Base-by-base conservation (phyloP, 2,888 invertebrate species). In the Timema podura region DNA sequence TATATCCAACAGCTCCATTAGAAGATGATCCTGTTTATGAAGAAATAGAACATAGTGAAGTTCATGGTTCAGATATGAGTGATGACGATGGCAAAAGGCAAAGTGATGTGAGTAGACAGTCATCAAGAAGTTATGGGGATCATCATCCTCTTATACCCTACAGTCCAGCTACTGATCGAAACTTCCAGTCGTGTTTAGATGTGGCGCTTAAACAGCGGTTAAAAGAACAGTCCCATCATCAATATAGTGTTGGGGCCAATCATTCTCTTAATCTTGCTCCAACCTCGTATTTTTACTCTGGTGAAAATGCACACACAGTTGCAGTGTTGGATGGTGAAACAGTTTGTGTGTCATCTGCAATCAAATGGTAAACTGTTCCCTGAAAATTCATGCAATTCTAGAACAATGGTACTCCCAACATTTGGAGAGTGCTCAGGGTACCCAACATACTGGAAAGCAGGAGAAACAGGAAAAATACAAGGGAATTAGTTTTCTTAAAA, bases 311-410 rank as follows among this genome's bases (percentile, higher is more conserved):
- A 54, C 72, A 74, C 66, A 75, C 76, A 48, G 90, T 93, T 47
- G 93, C 93, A 13, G 93, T 93, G 73, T 83, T 93, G 68, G 92
- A 93, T 79, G 93, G 93, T 64, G 90, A 91, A 77, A 93, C 93
- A 72, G 93, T 94, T 94, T 71, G 91, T 93, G 71, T 93, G 93
- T 81, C 93, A 93, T 79, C 81, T 93, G 80, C 93, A 92, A 54
- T 89, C 87, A 48, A 83, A 82, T 73, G 79, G 81, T 72, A 83
- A 83, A 76, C 82, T 84, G 77, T 85, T 85, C 77, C 82, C 83
- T 73, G 82, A 85, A 70, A 69, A 71, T 57, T 68, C 71, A 45
- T 73, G 68, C 51, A 61, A 64, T 44, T 46, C 69, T 16, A 68
- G 72, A 51, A 72, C 73, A 71, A 68, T 71, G 66, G 69, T 85